Base-by-base conservation (phyloP, 2,797 vertebrate genomes). In the Glossophaga mutica region DNA sequence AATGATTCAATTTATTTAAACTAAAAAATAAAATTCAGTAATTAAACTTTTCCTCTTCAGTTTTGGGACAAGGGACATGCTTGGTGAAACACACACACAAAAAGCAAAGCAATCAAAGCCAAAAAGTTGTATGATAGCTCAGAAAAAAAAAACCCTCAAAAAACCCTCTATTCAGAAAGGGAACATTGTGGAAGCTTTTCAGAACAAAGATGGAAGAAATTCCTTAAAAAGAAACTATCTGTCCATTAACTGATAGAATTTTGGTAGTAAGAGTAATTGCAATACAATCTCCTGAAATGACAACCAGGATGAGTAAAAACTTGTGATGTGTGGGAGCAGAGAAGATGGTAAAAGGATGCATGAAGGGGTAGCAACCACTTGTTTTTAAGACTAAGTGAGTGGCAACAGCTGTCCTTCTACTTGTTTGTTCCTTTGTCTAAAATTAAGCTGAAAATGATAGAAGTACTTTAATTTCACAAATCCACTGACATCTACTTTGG, bases 61-160 rank as follows among this genome's bases (percentile, higher is more conserved):
- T 96, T 97, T 97, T 95, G 90, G 93, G 96, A 85, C 92, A 95
- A 97, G 94, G 97, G 92, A 97, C 85, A 98, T 90, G 62, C 94
- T 93, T 97, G 94, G 85, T 89, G 98, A 98, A 97, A 89, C 2
- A 90, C 85, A 91, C 85, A 82, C 77, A 82, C 96, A 92, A 98
- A 98, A 98, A 3, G 50, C 86, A 98, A 98, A 3, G 48, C 85
- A 95, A 93, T 0, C 22, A 22, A 94, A 4, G 90, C 55, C 0
- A 95, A n/a, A 0, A 91, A 55, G 32, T 37, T 86, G 46, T 82
- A 62, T 93, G 59, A 71, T 55, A 83, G 73, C 91, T 87, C 3
- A 26, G 44, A 2, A 78, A 65, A 81, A 90, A 52, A n/a, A n/a
- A n/a, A n/a, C n/a, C n/a, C n/a, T n/a, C n/a, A 48, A 52, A 76